These are phyloP conservation scores for Eristalis arbustorum DNA, from an alignment of 2,888 invertebrate genomes.

Conservation along the genomic window DNA sequence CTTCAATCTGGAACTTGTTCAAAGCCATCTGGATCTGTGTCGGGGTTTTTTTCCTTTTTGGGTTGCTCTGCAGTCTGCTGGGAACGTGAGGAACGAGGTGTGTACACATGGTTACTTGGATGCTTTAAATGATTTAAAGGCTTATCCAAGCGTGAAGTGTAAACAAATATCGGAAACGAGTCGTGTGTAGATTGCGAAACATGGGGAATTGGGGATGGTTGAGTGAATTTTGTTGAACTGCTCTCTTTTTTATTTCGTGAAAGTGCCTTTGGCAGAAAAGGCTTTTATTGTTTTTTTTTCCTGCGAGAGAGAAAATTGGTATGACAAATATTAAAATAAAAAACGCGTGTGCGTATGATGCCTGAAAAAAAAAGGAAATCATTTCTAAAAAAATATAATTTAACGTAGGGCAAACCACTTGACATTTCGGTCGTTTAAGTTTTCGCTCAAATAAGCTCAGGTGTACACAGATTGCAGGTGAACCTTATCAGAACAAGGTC, in stretches of 20 bases:
- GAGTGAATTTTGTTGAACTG: not conserved
- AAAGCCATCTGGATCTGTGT: slow-evolving; percentile 40
- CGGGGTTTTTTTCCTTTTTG: slow-evolving; percentile 1
- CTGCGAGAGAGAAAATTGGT: not conserved
- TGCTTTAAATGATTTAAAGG: not conserved
- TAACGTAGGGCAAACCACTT: too few relatives aligned
- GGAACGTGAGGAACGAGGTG: not conserved
- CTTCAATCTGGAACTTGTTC: not conserved
- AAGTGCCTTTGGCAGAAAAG: not conserved
- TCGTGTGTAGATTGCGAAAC: not conserved
- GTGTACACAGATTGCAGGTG: too few relatives aligned
- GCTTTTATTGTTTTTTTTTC: not conserved
- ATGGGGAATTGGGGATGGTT: not conserved
- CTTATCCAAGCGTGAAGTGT: not conserved
- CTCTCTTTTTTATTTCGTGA: not conserved
- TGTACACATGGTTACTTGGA: not conserved
- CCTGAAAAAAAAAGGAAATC: too few relatives aligned
- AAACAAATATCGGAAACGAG: not conserved
- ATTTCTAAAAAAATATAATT: too few relatives aligned
- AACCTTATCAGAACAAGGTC: too few relatives aligned
- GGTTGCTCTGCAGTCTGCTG: not conserved
- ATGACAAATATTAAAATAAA: not conserved
- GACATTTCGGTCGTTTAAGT: too few relatives aligned
- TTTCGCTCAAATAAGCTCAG: too few relatives aligned
- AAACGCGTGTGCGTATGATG: too few relatives aligned